Base-by-base conservation (phyloP, 2,888 invertebrate genomes). In the Stegophylla sp. region DNA sequence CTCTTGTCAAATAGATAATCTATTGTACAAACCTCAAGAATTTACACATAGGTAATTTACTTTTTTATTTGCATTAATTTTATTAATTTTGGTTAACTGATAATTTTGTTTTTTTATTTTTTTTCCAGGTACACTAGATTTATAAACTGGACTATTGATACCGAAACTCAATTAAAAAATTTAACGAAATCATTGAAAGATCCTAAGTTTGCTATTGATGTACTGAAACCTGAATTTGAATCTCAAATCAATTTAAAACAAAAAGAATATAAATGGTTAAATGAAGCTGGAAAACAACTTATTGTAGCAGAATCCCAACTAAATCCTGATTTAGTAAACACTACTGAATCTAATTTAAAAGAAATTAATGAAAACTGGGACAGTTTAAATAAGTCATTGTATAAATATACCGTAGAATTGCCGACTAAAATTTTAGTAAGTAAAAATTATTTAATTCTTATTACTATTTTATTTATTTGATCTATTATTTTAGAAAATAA, bases 221-320 rank as follows among this genome's bases (percentile, higher is more conserved):
- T 91, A 83, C 86, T 94, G 82, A 93, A 92, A 84, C 91, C 91
- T 7, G 94, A 94, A 84, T 87, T 94, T 4, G 91, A 92, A 84
- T 89, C 92, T 0, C 94, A 94, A 86, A 91, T 94, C 84, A 88
- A 90, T 1, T 86, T 94, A 83, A 93, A 94, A 85, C 91, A 92
- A 86, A 89, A 91, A 5, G 94, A 95, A 86, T 90, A 91, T 63
- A 91, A 92, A 82, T 95, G 95, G 94, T 87, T 95, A 23, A 86
- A 90, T 7, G 89, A 89, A 83, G 92, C 91, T 0, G 94, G 94
- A 56, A 43, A 61, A 26, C 67, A 81, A 63, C 53, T 82, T 17
- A 69, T 81, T 20, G 43, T 45, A 43, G 67, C 67, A 17, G 82
- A 74, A 53, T 81, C 72, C 1, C 28, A 67, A 53, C 23, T 76